Base-by-base conservation (phyloP, 2,113 vertebrate genomes). In the Fregata magnificens region DNA sequence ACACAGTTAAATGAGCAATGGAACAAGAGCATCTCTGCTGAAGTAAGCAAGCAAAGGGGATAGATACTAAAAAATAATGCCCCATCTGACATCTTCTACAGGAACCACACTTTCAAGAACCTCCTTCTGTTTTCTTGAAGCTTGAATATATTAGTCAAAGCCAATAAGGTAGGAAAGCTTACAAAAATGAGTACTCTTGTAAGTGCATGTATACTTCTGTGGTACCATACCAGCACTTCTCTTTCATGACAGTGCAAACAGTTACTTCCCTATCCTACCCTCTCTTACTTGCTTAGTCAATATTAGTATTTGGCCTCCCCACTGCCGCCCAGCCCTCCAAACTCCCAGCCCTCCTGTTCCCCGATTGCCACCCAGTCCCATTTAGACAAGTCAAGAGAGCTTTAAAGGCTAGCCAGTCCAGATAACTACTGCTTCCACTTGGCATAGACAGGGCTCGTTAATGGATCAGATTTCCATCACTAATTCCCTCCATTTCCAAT, bases 311-410 rank as follows among this genome's bases (percentile, higher is more conserved):
- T 66, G n/a, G 25, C 34, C 20, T 47, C 31, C 13, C 21, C 58
- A 49, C 0, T 62, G 53, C 2, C 4, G 11, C 7, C 13, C 15
- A 32, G 6, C 3, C 13, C 4, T 24, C 40, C n/a, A 17, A 66
- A 13, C 21, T 65, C 19, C 20, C 67, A 59, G 49, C 9, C 31
- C 31, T 79, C 36, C 73, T 58, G 28, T 21, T 70, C 45, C 38
- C 20, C 1, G 0, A 1, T 1, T 61, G 21, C 26, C 38, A 59
- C 8, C 6, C n/a, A 67, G 66, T 11, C 34, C 49, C 42, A 63
- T 14, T 45, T 15, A 49, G 40, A 85, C 12, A 24, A 87, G 18
- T 25, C 55, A 62, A 17, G 29, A 86, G 40, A 66, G n/a, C 18
- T 58, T 55, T 26, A 29, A 55, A 74, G 42, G 24, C 34, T 4